phyloP scores from a whole-genome alignment of 2,113 vertebrate species.

The Lichenostomus cassidix region DNA sequence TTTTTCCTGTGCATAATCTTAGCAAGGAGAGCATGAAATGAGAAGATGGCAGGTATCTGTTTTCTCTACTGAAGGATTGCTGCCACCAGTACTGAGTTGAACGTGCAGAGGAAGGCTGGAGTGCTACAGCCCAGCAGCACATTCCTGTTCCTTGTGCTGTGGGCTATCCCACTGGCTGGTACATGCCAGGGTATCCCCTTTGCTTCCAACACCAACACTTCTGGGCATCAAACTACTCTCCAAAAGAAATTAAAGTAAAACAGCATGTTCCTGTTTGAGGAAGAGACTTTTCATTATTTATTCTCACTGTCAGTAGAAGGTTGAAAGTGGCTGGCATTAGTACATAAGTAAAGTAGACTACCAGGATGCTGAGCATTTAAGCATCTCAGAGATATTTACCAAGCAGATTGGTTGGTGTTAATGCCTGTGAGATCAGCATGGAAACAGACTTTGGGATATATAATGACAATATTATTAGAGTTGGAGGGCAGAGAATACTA shows the following conservation, averaged over 20 bases:
- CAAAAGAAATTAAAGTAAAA: background rate
- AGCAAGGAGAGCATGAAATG: background rate
- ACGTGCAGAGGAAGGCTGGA: background rate
- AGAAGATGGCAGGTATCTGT: background rate
- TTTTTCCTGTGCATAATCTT: background rate
- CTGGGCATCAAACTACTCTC: background rate
- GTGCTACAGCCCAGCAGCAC: background rate
- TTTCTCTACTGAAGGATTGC: background rate
- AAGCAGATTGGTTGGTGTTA: background rate
- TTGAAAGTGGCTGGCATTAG: background rate
- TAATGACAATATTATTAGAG: conserved; percentile 23
- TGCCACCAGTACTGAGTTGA: background rate
- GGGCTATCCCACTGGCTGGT: fast-evolving
- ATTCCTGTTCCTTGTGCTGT: background rate
- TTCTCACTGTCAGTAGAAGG: background rate
- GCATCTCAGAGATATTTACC: background rate
- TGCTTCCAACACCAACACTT: background rate
- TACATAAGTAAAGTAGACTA: background rate
- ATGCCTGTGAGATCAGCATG: background rate
- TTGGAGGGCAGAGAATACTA: background rate
- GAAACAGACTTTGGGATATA: background rate
- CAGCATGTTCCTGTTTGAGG: background rate
- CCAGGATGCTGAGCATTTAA: background rate
- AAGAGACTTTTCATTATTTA: background rate
- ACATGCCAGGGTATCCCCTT: background rate